Evolutionary conservation across 1,140 invertebrate species (phyloP).

Genomic region (Polyergus mexicanus): DNA sequence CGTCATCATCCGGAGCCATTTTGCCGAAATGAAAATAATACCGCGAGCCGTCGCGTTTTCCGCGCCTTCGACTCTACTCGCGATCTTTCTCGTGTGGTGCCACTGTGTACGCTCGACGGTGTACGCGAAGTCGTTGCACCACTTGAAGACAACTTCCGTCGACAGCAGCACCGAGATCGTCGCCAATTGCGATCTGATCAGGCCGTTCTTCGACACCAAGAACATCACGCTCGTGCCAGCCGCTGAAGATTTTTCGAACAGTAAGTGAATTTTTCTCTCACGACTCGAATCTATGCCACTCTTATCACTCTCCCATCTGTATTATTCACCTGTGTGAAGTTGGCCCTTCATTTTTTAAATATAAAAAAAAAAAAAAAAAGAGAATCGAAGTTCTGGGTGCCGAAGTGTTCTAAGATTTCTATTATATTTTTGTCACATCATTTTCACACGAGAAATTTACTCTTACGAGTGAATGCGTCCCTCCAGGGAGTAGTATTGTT

Average conservation of each 20-base stretch:
- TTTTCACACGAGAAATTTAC: neutral
- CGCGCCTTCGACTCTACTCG: constrained; percentile 36
- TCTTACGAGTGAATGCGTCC: neutral
- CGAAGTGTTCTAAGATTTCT: too few relatives aligned
- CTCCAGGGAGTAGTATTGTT: neutral
- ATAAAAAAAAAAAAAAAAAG: too few relatives aligned
- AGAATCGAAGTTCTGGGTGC: too few relatives aligned
- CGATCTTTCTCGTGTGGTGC: constrained; percentile 58
- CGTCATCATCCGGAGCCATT: constrained; percentile 32
- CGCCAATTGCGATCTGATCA: constrained; percentile 75
- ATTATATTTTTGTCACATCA: neutral
- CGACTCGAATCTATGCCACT: neutral
- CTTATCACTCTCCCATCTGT: neutral
- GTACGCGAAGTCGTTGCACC: constrained; percentile 56
- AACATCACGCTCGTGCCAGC: constrained; percentile 72
- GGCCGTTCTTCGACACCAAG: constrained; percentile 77
- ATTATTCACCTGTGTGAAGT: too few relatives aligned
- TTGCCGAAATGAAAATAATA: constrained; percentile 72
- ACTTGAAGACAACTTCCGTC: constrained; percentile 67
- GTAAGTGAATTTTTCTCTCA: constrained; percentile 50
- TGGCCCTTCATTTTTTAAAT: too few relatives aligned
- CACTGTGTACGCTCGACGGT: constrained; percentile 43
- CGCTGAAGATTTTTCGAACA: constrained; percentile 36
- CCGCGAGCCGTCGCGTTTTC: constrained; percentile 27
- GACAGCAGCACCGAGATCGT: constrained; percentile 49